Conservation (phyloP, 2,888 invertebrate genomes). For the Toxonevra muliebris region DNA sequence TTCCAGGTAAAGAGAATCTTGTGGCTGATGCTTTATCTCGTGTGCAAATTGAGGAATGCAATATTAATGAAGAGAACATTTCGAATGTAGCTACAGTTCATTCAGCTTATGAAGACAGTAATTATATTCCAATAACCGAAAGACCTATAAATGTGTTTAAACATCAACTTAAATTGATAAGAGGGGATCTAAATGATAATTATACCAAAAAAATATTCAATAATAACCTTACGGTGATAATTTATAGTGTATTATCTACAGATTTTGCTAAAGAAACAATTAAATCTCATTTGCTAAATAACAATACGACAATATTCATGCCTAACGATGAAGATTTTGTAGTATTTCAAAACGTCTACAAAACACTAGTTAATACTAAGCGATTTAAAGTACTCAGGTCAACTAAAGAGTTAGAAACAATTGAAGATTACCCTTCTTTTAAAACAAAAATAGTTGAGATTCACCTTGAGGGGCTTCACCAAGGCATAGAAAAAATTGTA, state of each 20-base stretch:
- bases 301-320: too few relatives aligned
- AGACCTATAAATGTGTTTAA: too few relatives aligned
- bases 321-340: background rate
- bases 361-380: background rate
- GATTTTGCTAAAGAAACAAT: slow-evolving; percentile 13
- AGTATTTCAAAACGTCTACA: background rate
- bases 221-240: too few relatives aligned
- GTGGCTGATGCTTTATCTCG: slow-evolving; percentile 26
- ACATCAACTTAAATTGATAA: too few relatives aligned
- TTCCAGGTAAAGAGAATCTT: slow-evolving; percentile 27
- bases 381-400: slow-evolving; percentile 2
- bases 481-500: slow-evolving; percentile 29
- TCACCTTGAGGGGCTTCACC: slow-evolving; percentile 24
- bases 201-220: too few relatives aligned
- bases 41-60: slow-evolving; percentile 10
- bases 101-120: slow-evolving; percentile 23
- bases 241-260: slow-evolving; percentile 15
- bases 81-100: slow-evolving; percentile 24
- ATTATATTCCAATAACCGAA: too few relatives aligned
- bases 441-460: slow-evolving; percentile 12
- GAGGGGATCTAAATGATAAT: too few relatives aligned
- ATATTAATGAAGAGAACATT: slow-evolving; percentile 4
- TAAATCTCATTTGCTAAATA: too few relatives aligned
- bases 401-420: slow-evolving; percentile 14
- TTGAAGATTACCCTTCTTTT: slow-evolving; percentile 4